Conservation (phyloP, 1,140 invertebrate species). For the Hyphantria cunea region DNA sequence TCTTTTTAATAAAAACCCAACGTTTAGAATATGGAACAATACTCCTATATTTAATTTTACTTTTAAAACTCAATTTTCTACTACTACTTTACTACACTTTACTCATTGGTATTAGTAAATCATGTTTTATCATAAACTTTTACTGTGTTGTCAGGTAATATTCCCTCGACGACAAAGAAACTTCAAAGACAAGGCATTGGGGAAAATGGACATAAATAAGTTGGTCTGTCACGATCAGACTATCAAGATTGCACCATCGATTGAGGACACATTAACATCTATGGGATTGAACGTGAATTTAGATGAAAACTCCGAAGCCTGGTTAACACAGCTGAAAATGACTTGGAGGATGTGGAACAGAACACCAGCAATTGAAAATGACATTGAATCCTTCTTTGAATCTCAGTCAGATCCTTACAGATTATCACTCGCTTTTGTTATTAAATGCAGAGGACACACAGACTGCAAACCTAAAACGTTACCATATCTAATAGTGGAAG, state of each 20-base stretch:
- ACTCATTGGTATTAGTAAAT: no score
- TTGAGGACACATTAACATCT: constrained; percentile 62
- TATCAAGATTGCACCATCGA: constrained; percentile 72
- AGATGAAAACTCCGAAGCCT: constrained; percentile 45
- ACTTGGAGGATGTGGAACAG: constrained; percentile 74
- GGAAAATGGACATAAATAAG: constrained; percentile 55
- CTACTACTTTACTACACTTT: no score
- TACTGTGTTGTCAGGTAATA: no score
- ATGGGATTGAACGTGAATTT: constrained; percentile 64
- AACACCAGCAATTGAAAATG: constrained; percentile 53
- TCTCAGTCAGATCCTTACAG: constrained; percentile 53
- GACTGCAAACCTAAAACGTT: constrained; percentile 72
- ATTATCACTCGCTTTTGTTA: constrained; percentile 57
- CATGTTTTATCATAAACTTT: no score
- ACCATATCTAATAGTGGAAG: constrained; percentile 70
- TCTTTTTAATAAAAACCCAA: no score
- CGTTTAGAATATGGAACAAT: no score
- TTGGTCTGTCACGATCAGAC: constrained; percentile 62
- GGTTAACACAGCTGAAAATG: constrained; percentile 59
- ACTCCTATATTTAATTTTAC: no score
- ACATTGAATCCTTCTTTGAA: constrained; percentile 55
- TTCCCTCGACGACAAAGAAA: not conserved
- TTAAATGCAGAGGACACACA: constrained; percentile 69
- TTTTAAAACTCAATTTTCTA: no score
- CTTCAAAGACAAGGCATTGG: constrained; percentile 8